Evolutionary conservation across 2,888 invertebrate genomes (phyloP), one percentile per base, ranked within the genome.

Genomic region (Phortica magna): DNA sequence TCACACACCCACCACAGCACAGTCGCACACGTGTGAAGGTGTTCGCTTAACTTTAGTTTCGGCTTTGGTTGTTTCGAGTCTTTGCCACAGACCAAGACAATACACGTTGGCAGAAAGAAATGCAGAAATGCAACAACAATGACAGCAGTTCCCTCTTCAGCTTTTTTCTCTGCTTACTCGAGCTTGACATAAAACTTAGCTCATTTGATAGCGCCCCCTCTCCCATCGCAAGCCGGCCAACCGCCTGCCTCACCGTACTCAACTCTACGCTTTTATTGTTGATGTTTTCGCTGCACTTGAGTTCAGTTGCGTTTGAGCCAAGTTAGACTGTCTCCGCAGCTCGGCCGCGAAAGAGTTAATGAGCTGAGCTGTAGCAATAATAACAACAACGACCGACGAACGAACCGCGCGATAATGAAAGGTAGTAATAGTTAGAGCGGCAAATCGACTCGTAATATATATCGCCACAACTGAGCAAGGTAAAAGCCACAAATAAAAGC

Each of bases 1-100:
- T n/a, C 70, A 31, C 31, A 19, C 7, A 65, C n/a, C 71, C 10
- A 48, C 67, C 74, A 73, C 55, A 77, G 19, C 72, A 31, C 71
- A 64, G 6, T 31, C 6, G 7, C 14, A 14, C 39, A n/a, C n/a
- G n/a, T n/a, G n/a, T 43, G 43, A 43, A 43, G 43, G 43, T 10
- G 10, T 43, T 43, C 10, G 10, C 43, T 43, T 10, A 43, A 43
- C 43, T 43, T 43, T 10, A 43, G n/a, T 43, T 43, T 43, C 10
- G 43, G 43, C 10, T 48, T 48, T 48, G 48, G 2, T 2, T 14
- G 48, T 12, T 48, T 48, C 10, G 9, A 14, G 48, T 48, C 48
- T 48, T 14, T 48, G 9, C 14, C 14, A 14, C 48, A 48, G 7
- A 14, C 48, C 14, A 48, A 48, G 48, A 48, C 48, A 48, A 7